Evolutionary conservation across 2,888 invertebrate genomes (phyloP).

Genomic region (Dysmachus trigonus): DNA sequence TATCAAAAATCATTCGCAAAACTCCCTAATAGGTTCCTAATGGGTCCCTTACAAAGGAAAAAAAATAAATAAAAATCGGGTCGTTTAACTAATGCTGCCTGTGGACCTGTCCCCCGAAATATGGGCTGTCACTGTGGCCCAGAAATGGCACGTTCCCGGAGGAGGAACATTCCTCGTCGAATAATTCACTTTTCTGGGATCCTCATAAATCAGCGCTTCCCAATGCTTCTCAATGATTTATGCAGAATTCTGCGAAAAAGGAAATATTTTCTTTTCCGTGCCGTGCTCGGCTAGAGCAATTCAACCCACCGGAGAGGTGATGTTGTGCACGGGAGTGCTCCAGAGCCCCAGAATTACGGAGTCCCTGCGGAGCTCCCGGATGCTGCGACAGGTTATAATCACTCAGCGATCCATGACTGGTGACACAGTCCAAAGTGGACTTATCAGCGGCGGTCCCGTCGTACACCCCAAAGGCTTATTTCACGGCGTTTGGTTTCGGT

Average conservation of each 20-base stretch:
- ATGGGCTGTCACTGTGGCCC: neutral
- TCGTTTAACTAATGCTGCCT: neutral
- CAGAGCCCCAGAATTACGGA: neutral
- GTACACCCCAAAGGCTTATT: conserved; percentile 11
- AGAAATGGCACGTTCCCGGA: neutral
- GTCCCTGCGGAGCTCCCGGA: neutral
- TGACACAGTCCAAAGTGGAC: neutral
- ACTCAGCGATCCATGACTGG: conserved; percentile 1
- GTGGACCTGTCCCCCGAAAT: neutral
- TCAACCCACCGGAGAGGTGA: neutral
- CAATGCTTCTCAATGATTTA: neutral
- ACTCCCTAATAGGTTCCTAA: neutral
- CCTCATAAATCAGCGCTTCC: neutral
- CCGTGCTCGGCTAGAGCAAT: neutral
- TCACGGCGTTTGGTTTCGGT: conserved; percentile 1
- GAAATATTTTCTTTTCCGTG: neutral
- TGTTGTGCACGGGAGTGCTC: neutral
- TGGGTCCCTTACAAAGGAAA: neutral
- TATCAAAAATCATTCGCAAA: neutral
- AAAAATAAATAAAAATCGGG: neutral
- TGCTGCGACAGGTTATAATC: conserved; percentile 12
- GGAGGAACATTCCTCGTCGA: neutral
- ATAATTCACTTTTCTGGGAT: neutral
- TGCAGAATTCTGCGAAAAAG: neutral
- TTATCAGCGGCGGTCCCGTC: neutral